A percentile compares a stretch with the other conserved stretches of the same genome.
Evolutionary conservation across 2,113 vertebrate genomes (phyloP).

Genomic region (Brevimyrus niger): DNA sequence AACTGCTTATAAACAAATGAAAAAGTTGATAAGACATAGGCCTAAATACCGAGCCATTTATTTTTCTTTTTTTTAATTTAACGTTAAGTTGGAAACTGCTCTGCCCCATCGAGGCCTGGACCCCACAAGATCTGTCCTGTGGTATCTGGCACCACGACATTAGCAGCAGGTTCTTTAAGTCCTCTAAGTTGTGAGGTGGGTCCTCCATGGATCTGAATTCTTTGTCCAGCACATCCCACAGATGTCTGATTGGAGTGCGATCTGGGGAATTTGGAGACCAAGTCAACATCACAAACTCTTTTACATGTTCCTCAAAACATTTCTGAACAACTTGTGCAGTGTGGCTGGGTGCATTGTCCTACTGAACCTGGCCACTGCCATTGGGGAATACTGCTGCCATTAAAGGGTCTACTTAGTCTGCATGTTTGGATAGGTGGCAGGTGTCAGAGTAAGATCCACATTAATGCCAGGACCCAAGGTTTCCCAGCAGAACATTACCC

Average conservation of each 20-base stretch:
- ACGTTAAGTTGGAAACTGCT: background rate
- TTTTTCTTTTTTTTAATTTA: background rate
- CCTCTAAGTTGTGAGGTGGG: background rate
- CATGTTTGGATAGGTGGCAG: too few relatives aligned
- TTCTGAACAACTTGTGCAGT: background rate
- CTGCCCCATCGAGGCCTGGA: background rate
- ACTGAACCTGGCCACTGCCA: too few relatives aligned
- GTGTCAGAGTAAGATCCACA: too few relatives aligned
- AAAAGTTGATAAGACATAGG: background rate
- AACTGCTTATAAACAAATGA: background rate
- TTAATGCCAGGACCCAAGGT: too few relatives aligned
- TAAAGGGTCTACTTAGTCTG: too few relatives aligned
- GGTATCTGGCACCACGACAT: background rate
- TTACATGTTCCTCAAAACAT: background rate
- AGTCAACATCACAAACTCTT: background rate
- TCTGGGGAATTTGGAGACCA: background rate
- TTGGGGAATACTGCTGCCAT: too few relatives aligned
- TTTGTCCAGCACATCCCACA: background rate
- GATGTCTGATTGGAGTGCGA: background rate
- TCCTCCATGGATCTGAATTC: background rate
- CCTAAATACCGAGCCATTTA: background rate
- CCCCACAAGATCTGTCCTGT: background rate
- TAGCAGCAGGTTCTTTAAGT: background rate
- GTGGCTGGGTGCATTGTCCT: too few relatives aligned
- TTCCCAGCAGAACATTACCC: too few relatives aligned